These are phyloP conservation scores for Daubentonia madagascariensis DNA, from an alignment of 2,113 vertebrate genomes.

Conservation along the genomic window DNA sequence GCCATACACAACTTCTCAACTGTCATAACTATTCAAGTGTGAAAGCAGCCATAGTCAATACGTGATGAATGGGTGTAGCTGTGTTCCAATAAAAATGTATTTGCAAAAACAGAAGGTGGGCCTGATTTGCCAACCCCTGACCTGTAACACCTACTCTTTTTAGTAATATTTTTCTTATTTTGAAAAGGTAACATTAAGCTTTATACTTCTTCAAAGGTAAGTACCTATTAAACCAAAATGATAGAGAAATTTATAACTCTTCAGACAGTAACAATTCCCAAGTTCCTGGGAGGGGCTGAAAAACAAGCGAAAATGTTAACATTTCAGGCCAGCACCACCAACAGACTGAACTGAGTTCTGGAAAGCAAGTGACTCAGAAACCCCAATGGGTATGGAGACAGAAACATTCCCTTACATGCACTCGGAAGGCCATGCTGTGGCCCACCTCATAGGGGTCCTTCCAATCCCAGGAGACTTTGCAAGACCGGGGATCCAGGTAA, in stretches of 20 bases:
- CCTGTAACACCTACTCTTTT: not conserved
- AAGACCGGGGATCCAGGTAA: conserved; percentile 98
- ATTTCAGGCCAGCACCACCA: not conserved
- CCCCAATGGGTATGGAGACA: conserved; percentile 74
- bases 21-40: not conserved
- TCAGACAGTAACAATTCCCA: conserved; percentile 25
- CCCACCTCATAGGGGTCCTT: conserved; percentile 99
- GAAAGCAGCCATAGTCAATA: not conserved
- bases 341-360: not conserved
- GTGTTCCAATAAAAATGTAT: not conserved
- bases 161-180: conserved; percentile 14
- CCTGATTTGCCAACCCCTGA: not conserved
- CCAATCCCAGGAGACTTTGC: conserved; percentile 99
- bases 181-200: conserved; percentile 38
- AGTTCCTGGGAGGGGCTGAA: not conserved
- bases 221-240: conserved; percentile 17
- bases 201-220: conserved; percentile 45
- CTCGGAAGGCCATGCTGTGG: conserved; percentile 98
- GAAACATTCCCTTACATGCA: conserved; percentile 91
- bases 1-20: not conserved
- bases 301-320: conserved; percentile 41
- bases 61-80: not conserved
- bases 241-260: not conserved
- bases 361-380: conserved; percentile 63
- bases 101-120: not conserved